A percentile compares a stretch with the other conserved stretches of the same genome.
These are phyloP conservation scores for Apomyelois bistriatella DNA, from an alignment of 2,888 invertebrate genomes.

Conservation along the genomic window DNA sequence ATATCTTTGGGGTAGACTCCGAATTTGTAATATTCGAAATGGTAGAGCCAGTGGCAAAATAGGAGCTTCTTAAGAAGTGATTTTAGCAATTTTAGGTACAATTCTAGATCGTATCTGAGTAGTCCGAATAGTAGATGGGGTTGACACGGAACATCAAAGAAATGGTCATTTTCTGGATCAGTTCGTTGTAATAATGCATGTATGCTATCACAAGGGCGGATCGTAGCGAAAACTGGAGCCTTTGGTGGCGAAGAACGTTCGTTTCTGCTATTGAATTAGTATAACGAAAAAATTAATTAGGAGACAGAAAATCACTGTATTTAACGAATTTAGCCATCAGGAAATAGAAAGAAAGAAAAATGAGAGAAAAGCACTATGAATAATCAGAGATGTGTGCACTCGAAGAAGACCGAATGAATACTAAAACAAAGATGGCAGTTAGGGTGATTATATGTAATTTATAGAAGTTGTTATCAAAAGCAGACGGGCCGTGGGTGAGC, in stretches of 20 bases:
- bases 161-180: slow-evolving; percentile 75
- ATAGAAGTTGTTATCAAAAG: slow-evolving; percentile 59
- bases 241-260: slow-evolving; percentile 21
- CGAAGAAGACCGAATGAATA: slow-evolving; percentile 27
- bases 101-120: slow-evolving; percentile 82
- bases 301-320: slow-evolving; percentile 65
- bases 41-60: slow-evolving; percentile 69
- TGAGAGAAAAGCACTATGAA: slow-evolving; percentile 19
- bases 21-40: slow-evolving; percentile 74
- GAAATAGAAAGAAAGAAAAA: slow-evolving; percentile 29
- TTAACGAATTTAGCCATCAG: slow-evolving; percentile 72
- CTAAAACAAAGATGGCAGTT: slow-evolving; percentile 35
- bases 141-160: slow-evolving; percentile 78
- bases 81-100: slow-evolving; percentile 51
- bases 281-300: slow-evolving; percentile 38
- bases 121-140: slow-evolving; percentile 84
- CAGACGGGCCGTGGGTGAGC: slow-evolving; percentile 48
- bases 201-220: slow-evolving; percentile 55
- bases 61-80: slow-evolving; percentile 41
- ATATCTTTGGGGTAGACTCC: slow-evolving; percentile 70
- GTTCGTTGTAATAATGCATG: slow-evolving; percentile 67
- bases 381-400: slow-evolving; percentile 32
- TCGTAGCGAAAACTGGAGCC: slow-evolving; percentile 38
- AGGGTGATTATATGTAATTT: slow-evolving; percentile 49
- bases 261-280: slow-evolving; percentile 17